Conservation (phyloP, 37 sponge, comb jelly and placozoan genomes). For the Spongia lamella region DNA sequence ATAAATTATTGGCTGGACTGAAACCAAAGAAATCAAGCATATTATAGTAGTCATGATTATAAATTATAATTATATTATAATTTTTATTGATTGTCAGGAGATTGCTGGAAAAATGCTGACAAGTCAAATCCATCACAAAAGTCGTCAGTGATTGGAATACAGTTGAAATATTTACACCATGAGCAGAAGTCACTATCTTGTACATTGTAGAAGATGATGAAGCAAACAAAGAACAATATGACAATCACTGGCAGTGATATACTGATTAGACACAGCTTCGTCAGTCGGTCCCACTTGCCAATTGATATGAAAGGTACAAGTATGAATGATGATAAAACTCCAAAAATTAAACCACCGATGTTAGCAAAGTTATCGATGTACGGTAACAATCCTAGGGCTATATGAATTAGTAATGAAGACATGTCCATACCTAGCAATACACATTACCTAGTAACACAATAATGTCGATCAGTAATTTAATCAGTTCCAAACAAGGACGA, state of each 20-base stretch:
- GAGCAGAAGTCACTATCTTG: constrained; percentile 82
- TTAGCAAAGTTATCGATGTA: constrained; percentile 93
- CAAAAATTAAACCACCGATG: constrained; percentile 89
- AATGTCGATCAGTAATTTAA: constrained; percentile 55
- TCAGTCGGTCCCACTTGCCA: constrained; percentile 76
- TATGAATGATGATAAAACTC: constrained; percentile 77
- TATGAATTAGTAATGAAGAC: not conserved
- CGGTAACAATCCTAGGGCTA: constrained; percentile 85
- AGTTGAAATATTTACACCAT: constrained; percentile 87
- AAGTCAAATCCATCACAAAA: constrained; percentile 51
- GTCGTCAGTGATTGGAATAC: constrained; percentile 75
- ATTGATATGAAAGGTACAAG: constrained; percentile 94
- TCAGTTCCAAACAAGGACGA: constrained; percentile 65
- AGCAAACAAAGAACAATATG: constrained; percentile 64
- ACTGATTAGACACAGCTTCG: constrained; percentile 71
- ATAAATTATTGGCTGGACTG: constrained; percentile 58
- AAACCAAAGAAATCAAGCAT: constrained; percentile 10
- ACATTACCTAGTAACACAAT: constrained; percentile 46
- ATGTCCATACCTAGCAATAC: not conserved
- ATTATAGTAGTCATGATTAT: too few relatives aligned
- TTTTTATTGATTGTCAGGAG: too few relatives aligned
- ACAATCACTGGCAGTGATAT: constrained; percentile 62
- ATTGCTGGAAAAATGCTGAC: too few relatives aligned
- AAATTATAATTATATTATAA: too few relatives aligned
- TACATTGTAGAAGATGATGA: constrained; percentile 81